A percentile compares a stretch with the other conserved stretches of the same genome.
phyloP scores from a whole-genome alignment of 23 tunicate species.

The Trididemnum nubilum region DNA sequence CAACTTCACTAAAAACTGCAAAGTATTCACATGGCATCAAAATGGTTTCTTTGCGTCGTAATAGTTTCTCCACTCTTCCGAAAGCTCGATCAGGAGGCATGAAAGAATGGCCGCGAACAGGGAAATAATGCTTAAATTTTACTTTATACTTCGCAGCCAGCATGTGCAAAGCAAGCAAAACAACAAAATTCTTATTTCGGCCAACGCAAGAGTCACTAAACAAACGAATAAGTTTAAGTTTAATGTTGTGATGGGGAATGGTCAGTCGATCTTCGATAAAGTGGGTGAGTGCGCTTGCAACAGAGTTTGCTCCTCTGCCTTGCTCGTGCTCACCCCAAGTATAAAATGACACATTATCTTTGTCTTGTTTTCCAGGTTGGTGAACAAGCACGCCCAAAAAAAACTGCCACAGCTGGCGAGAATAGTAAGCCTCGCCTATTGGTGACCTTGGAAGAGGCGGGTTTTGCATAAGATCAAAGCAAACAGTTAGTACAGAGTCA shows the following conservation, averaged over 20 bases:
- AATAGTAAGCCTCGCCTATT: constrained; percentile 19
- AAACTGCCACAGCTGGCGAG: constrained; percentile 21
- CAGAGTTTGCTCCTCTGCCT: constrained; percentile 33
- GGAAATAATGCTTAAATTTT: constrained; percentile 12
- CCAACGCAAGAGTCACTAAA: constrained; percentile 20
- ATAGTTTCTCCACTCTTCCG: constrained; percentile 22
- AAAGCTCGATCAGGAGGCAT: constrained; percentile 36
- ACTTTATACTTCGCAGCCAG: constrained; percentile 16
- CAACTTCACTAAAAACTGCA: constrained; percentile 2
- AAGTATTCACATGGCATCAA: neutral
- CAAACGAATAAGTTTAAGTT: constrained; percentile 2
- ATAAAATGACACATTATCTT: constrained; percentile 19
- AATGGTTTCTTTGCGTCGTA: constrained; percentile 13
- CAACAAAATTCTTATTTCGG: constrained; percentile 6
- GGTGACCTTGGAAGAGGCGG: constrained; percentile 24
- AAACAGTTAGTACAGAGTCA: constrained; percentile 26
- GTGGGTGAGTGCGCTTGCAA: constrained; percentile 14
- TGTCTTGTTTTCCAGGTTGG: constrained; percentile 26
- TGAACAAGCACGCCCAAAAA: constrained; percentile 26
- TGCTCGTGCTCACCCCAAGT: constrained; percentile 28
- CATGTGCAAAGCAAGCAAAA: constrained; percentile 27
- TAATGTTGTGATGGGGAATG: neutral
- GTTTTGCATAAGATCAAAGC: constrained; percentile 31
- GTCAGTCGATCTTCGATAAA: neutral
- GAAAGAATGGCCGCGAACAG: constrained; percentile 13